Conservation (phyloP, 2,797 vertebrate genomes). For the Halcyon chelicuti region DNA sequence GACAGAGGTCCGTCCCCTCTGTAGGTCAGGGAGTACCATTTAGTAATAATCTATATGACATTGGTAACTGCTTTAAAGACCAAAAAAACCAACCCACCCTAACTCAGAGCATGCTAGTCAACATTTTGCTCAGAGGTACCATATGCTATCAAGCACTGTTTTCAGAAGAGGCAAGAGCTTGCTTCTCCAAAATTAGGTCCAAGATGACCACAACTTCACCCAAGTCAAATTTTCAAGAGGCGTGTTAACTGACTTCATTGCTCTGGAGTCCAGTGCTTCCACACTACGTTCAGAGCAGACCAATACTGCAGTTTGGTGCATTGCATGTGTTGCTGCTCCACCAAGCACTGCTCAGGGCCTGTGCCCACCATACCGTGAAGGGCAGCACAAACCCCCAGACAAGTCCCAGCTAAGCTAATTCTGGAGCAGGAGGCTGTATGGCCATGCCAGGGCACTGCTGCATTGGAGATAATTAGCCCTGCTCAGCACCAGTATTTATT, state of each 20-base stretch:
- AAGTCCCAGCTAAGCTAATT: constrained; percentile 12
- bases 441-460: constrained; percentile 6
- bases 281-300: background rate
- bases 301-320: background rate
- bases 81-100: background rate
- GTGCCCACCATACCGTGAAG: constrained; percentile 34
- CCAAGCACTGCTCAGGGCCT: background rate
- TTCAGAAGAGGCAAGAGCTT: background rate
- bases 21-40: background rate
- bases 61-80: background rate
- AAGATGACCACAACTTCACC: background rate
- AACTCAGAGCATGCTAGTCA: background rate
- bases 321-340: rapidly evolving
- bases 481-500: constrained; percentile 19
- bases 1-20: background rate
- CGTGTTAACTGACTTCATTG: background rate
- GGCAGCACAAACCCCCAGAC: constrained; percentile 29
- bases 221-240: background rate
- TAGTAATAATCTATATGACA: background rate
- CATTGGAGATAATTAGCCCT: constrained; percentile 31
- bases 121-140: background rate
- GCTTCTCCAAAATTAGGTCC: background rate
- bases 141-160: background rate
- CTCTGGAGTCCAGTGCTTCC: background rate
- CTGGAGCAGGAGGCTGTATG: background rate